Conservation (phyloP, 2,797 vertebrate species). For the Echiichthys vipera region DNA sequence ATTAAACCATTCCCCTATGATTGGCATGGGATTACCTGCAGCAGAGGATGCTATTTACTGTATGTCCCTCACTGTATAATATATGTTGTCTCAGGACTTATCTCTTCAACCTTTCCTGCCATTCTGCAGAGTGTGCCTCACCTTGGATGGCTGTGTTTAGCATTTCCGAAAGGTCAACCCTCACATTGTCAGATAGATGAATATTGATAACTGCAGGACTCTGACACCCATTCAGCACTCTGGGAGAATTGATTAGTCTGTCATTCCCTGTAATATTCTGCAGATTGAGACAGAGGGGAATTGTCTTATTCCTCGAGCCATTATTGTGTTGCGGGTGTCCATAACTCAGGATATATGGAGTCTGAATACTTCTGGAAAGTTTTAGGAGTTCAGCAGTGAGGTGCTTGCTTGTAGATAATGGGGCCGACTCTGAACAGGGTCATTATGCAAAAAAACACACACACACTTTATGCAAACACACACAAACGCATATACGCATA, state of each 20-base stretch:
- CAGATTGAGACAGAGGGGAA: slow-evolving; percentile 84
- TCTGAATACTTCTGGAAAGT: slow-evolving; percentile 65
- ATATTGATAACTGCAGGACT: slow-evolving; percentile 85
- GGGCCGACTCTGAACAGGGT: slow-evolving; percentile 32
- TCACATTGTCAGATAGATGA: slow-evolving; percentile 84
- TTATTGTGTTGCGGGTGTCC: slow-evolving; percentile 71
- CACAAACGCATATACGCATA: too few species aligned
- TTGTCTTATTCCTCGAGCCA: slow-evolving; percentile 78
- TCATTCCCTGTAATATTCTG: slow-evolving; percentile 81
- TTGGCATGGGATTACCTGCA: slow-evolving; percentile 69
- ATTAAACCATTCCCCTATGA: slow-evolving; percentile 32
- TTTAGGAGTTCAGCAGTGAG: slow-evolving; percentile 57
- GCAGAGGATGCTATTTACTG: slow-evolving; percentile 75
- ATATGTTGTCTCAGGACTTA: slow-evolving; percentile 82
- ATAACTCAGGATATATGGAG: slow-evolving; percentile 69
- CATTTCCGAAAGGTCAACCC: slow-evolving; percentile 85
- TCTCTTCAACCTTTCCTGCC: slow-evolving; percentile 83
- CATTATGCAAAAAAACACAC: slow-evolving; percentile 38
- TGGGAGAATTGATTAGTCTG: slow-evolving; percentile 82
- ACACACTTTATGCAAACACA: too few species aligned
- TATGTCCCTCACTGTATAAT: slow-evolving; percentile 80
- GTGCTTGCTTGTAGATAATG: slow-evolving; percentile 52
- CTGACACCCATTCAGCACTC: slow-evolving; percentile 78
- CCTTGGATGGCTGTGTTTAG: slow-evolving; percentile 84
- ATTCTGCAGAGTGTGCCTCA: slow-evolving; percentile 71